Evolutionary conservation across 2,113 vertebrate species (phyloP), one percentile per base, ranked within the genome.

Genomic region (Alethe diademata): DNA sequence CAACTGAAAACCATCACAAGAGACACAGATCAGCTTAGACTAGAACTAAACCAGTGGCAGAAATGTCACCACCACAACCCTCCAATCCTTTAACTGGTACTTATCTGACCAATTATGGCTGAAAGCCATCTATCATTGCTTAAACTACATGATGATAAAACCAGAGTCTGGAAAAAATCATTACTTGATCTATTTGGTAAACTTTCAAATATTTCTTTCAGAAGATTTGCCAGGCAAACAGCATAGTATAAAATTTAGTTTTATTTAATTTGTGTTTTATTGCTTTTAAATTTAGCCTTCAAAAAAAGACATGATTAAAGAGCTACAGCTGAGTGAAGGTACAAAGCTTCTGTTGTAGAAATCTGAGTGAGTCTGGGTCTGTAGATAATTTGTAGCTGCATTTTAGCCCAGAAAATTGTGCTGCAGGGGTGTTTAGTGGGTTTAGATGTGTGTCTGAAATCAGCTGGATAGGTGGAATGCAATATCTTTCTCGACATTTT

Each of bases 201-300:
- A 95, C 69, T 92, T 95, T 97, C 94, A 93, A 96, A 85, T 93
- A 82, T 86, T 95, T 94, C 95, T 95, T 95, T 97, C 67, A 97
- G 95, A 97, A 96, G 95, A 80, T 79, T 78, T 97, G 95, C 97
- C 97, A 97, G 88, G 78, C 74, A 93, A 91, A 95, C 48, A 95
- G 31, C 40, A 14, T 47, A 94, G 61, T 62, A 94, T 86, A 92
- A 96, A 93, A 89, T 60, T 64, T 79, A 93, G 54, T 88, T 96
- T 93, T 89, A 92, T 97, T 97, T 97, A 94, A 96, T 96, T 97
- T 97, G 74, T 78, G 64, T 91, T 97, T 96, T 96, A 96, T 96
- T 97, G 70, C 87, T 89, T 86, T 96, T 91, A 74, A 90, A 90
- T 97, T 92, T 95, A 94, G 87, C 76, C 93, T 96, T 70, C 18